Conservation (phyloP, 2,888 invertebrate genomes). For the Lochmaea capreae region DNA sequence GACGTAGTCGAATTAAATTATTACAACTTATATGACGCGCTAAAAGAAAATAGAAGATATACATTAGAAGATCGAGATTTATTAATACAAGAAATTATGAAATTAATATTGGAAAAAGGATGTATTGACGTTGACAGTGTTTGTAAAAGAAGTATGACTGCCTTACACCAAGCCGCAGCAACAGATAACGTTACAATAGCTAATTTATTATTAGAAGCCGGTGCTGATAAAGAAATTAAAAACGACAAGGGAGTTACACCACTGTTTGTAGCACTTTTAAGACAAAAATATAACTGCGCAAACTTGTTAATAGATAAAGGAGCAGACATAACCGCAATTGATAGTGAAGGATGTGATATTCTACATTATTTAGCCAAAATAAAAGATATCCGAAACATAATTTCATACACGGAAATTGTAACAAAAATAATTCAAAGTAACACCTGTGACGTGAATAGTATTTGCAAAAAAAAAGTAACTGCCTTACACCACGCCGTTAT, state of each 20-base stretch:
- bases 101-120: not conserved
- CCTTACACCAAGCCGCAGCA: not conserved
- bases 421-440: not conserved
- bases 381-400: not conserved
- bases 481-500: constrained; percentile 1
- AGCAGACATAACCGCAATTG: not conserved
- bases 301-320: not conserved
- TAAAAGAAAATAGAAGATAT: not conserved
- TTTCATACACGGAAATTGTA: not conserved
- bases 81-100: not conserved
- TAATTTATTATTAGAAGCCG: not conserved
- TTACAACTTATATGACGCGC: not conserved
- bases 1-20: not conserved
- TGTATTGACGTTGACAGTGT: not conserved
- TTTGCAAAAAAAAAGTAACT: not conserved
- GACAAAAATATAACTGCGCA: not conserved
- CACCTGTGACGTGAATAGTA: not conserved
- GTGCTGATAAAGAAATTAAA: not conserved
- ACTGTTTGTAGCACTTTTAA: not conserved
- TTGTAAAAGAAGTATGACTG: not conserved
- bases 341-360: not conserved
- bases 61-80: not conserved
- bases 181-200: not conserved
- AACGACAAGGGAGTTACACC: not conserved
- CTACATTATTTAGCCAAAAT: constrained; percentile 3